phyloP scores from a whole-genome alignment of 1,140 invertebrate genomes.

The Triops cancriformis region DNA sequence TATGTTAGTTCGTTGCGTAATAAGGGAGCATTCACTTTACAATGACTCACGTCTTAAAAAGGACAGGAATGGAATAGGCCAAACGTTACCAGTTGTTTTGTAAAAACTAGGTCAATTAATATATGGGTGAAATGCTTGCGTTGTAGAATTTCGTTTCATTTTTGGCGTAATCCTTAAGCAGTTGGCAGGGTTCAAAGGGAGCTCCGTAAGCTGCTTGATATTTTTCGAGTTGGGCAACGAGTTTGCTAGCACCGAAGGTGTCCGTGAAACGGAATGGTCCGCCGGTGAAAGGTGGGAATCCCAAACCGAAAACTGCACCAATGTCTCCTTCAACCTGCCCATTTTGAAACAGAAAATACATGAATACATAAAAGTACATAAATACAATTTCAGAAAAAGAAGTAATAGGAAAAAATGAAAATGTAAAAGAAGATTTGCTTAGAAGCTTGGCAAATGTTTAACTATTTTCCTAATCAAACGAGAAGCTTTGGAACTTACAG shows the following conservation, averaged over 20 bases:
- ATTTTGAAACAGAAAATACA: too few relatives aligned
- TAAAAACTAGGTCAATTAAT: not conserved
- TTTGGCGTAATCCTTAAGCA: constrained; percentile 85
- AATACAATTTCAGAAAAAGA: too few relatives aligned
- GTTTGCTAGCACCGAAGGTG: constrained; percentile 76
- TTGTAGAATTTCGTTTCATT: constrained; percentile 53
- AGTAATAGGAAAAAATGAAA: not conserved
- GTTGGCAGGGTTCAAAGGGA: constrained; percentile 85
- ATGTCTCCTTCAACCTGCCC: not conserved
- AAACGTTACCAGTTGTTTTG: not conserved
- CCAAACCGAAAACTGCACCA: constrained; percentile 17
- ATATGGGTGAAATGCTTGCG: not conserved
- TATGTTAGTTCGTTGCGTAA: too few relatives aligned
- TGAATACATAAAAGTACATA: too few relatives aligned
- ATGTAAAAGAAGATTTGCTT: constrained; percentile 30
- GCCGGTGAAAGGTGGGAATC: constrained; percentile 16
- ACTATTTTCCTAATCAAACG: not conserved
- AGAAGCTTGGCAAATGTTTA: not conserved
- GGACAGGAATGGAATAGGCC: too few relatives aligned
- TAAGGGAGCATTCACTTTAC: too few relatives aligned
- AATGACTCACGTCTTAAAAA: too few relatives aligned
- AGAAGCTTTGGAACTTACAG: constrained; percentile 10
- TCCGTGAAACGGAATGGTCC: constrained; percentile 69
- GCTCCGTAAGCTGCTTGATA: constrained; percentile 73
- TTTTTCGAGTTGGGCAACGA: constrained; percentile 83